Evolutionary conservation across 2,113 vertebrate species (phyloP), one percentile per base, ranked within the genome.

Genomic region (Gambusia holbrooki): DNA sequence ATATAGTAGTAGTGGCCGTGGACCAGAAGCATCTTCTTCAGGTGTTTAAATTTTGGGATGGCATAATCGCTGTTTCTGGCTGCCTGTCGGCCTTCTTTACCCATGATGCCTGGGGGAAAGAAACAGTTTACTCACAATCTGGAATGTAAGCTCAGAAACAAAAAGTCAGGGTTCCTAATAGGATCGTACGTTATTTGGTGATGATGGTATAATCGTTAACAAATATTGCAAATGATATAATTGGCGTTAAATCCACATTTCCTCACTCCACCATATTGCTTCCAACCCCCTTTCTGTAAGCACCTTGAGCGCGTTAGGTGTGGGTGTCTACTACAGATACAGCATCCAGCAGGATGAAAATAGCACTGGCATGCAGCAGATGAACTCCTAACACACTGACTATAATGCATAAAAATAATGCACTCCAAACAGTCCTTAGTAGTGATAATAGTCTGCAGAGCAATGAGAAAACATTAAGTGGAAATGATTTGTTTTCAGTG

Each of bases 31-130:
- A 99, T 97, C 95, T 98, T 98, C 94, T 97, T 97, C 80, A 99
- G 94, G 87, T 99, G 97, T 92, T 98, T 99, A 87, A 99, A 99
- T 90, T 97, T 99, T 0, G 97, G 97, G 84, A 99, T 95, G 90
- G 97, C 97, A 74, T 99, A 99, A 95, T 99, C 98, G 29, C 98
- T 99, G 92, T 99, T 99, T 84, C 98, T 95, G 0, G 97, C 98
- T 28, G 98, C 98, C 90, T 99, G 98, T 17, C 98, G 96, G 40
- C 98, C 98, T 88, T 99, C 98, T 92, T 98, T 99, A 82, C 98
- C 98, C 88, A 98, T 97, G 85, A 99, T 93, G 2, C 98, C 98
- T 99, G 1, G 51, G 63, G 32, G 15, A 64, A 71, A 29, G 65
- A 14, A 69, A 35, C 28, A 48, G 10, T 73, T 73, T 27, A 45